phyloP scores from a whole-genome alignment of 2,113 vertebrate species.

The Onychostruthus taczanowskii region DNA sequence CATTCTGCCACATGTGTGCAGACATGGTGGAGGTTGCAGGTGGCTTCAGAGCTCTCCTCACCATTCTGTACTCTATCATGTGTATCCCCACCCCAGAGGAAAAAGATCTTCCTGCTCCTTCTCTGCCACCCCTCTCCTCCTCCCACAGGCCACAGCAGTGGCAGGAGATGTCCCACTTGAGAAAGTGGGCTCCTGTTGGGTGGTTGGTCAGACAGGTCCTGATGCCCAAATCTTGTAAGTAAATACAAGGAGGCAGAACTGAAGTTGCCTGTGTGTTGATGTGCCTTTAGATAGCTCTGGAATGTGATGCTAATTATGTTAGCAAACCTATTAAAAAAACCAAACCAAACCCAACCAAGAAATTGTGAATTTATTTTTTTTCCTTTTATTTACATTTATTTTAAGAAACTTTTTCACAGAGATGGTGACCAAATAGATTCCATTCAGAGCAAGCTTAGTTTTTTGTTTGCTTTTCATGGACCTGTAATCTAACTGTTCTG shows the following conservation, averaged over 20 bases:
- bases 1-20: background rate
- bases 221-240: background rate
- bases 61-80: background rate
- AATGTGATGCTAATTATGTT: background rate
- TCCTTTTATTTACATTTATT: background rate
- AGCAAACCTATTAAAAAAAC: background rate
- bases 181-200: background rate
- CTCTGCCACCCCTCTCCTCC: background rate
- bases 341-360: accelerated
- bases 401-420: background rate
- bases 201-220: background rate
- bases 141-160: background rate
- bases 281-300: background rate
- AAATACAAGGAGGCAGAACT: background rate
- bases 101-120: background rate
- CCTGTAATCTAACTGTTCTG: background rate
- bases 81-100: background rate
- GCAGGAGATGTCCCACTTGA: background rate
- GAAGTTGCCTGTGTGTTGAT: background rate
- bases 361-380: background rate
- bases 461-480: background rate
- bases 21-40: background rate
- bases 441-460: background rate
- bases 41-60: background rate
- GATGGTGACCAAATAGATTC: background rate